Base-by-base conservation (phyloP, 1,140 invertebrate species). In the Eubasilissa regina region DNA sequence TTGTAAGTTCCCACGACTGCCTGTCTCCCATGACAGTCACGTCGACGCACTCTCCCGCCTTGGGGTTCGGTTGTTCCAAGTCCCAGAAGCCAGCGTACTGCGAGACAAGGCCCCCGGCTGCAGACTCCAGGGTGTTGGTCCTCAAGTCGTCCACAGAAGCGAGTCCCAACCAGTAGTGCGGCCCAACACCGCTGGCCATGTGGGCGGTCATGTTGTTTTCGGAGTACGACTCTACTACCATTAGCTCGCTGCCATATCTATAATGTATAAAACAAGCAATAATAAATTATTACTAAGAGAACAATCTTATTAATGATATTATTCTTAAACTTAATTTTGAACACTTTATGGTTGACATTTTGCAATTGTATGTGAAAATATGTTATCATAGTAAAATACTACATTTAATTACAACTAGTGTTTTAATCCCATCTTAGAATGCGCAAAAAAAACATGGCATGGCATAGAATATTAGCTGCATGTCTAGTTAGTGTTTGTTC, bases 51-150 rank as follows among this genome's bases (percentile, higher is more conserved):
- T 97, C 95, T 25, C 97, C 97, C 11, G 93, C 92, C 60, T 91
- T 90, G 17, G 96, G 93, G 87, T 97, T 93, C 0, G 97, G 97
- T 87, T 99, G 97, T 83, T 92, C 91, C 74, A 95, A 86, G 70
- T 94, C 95, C 96, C 95, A 97, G 86, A 96, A 97, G 84, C 96
- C 96, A 78, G 96, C 94, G 87, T 98, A 99, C 87, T 98, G 96
- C 0, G 96, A 97, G 62, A 97, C 95, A 79, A 97, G 90, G 76
- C 94, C 93, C 51, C 97, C 97, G 72, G 96, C 95, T 9, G 97
- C 96, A 10, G 97, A 98, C 89, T 98, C 96, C 55, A 98, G 89
- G 6, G 96, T 97, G 86, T 98, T 98, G 21, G 97, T 98, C 84
- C 95, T 91, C 47, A 98, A 90, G 88, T 97, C 96, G 88, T 98